These are phyloP conservation scores for Grapholita molesta DNA, from an alignment of 1,140 invertebrate species.

Conservation along the genomic window DNA sequence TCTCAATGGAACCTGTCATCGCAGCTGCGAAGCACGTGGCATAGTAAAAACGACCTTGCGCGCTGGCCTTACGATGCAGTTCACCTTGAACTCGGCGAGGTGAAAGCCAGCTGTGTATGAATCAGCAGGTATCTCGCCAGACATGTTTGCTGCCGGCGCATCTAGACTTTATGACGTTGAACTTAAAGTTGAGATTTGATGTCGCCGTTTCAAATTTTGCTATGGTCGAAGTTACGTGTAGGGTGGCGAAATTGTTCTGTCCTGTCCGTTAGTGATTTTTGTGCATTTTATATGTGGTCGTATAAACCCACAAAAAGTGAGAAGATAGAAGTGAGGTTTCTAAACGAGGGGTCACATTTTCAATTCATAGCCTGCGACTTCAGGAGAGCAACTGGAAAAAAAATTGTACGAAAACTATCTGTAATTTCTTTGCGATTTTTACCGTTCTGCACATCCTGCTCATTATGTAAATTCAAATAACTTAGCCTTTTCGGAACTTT, in stretches of 20 bases:
- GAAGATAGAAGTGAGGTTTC: no score
- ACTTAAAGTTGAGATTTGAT: not conserved
- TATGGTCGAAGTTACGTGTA: not conserved
- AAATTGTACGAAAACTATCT: no score
- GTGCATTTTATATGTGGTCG: not conserved
- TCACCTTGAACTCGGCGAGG: constrained; percentile 19
- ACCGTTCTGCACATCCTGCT: no score
- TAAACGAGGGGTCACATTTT: no score
- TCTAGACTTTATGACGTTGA: not conserved
- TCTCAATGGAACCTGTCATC: not conserved
- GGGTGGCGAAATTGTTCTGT: not conserved
- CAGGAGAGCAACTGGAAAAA: no score
- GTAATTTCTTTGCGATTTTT: no score
- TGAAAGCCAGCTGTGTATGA: constrained; percentile 11
- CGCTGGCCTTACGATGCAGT: constrained; percentile 8
- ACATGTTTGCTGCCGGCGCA: not conserved
- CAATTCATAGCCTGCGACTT: no score
- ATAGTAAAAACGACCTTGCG: constrained; percentile 19
- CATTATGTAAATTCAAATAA: no score
- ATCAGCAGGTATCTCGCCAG: constrained; percentile 12
- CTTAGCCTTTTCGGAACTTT: no score
- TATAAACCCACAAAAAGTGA: not conserved
- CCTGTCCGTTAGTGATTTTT: not conserved
- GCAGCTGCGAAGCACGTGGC: constrained; percentile 4
- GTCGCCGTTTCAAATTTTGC: not conserved